Evolutionary conservation across 2,113 vertebrate genomes (phyloP).

Genomic region (Rhineura floridana): DNA sequence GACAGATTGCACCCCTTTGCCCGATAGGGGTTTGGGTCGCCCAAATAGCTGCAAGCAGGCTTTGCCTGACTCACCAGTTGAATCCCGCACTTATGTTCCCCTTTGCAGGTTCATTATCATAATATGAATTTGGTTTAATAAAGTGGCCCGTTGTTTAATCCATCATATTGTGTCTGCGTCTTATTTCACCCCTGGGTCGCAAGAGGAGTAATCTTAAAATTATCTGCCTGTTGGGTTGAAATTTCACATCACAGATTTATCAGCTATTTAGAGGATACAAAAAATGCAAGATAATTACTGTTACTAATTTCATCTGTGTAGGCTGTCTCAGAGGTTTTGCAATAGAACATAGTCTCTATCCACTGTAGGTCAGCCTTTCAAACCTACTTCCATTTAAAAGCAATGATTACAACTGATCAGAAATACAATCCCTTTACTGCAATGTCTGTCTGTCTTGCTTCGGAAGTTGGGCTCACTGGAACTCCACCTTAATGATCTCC

Average conservation of each 20-base stretch:
- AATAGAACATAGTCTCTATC: fast-evolving
- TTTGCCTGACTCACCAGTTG: no score
- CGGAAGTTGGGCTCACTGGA: background rate
- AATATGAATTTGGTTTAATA: no score
- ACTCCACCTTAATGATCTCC: background rate
- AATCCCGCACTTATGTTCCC: no score
- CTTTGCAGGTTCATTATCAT: no score
- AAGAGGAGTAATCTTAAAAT: background rate
- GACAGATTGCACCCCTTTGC: no score
- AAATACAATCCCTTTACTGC: background rate
- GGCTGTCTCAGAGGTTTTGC: background rate
- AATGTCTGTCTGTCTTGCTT: fast-evolving
- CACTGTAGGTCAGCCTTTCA: background rate
- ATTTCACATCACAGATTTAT: background rate
- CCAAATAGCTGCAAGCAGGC: no score
- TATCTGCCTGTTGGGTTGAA: fast-evolving
- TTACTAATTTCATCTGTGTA: background rate
- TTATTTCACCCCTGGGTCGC: no score
- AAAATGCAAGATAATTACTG: background rate
- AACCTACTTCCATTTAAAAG: background rate
- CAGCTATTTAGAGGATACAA: background rate
- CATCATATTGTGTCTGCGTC: no score
- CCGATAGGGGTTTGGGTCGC: no score
- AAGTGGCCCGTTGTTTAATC: no score
- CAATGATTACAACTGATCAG: fast-evolving